Evolutionary conservation across 2,888 invertebrate genomes (phyloP), one percentile per base, ranked within the genome.

Genomic region (Dorcus hopei): DNA sequence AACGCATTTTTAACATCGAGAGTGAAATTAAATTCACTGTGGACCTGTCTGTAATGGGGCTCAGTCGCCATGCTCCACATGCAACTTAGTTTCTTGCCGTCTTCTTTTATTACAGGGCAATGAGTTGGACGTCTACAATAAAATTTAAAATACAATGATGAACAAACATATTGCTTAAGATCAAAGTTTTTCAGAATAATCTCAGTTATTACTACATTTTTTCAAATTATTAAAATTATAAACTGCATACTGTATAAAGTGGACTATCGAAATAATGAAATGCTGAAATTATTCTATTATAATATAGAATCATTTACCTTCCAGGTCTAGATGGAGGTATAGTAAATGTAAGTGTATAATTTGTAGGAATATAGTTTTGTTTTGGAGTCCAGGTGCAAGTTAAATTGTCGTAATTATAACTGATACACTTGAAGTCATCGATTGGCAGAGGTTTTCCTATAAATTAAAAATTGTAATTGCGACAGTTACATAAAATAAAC

Each of bases 301-400:
- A 16, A 9, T 14, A 49, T 7, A 9, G 14, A 9, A 41, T 41
- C 14, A 8, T 6, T 49, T 45, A 57, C 56, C 40, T 57, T 57
- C 56, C 56, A 23, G 56, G 9, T 45, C 56, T 51, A 11, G 33
- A 38, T 11, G 33, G 41, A 14, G 56, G 56, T 40, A 57, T 51
- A 39, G 56, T 57, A 19, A 80, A 85, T 6, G 72, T 73, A 49
- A 87, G 69, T 38, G 76, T 76, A 68, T 87, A 88, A 6, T 73
- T 75, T 0, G 89, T 88, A 16, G 72, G 71, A 9, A 88, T 77
- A 62, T 80, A 83, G 74, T 86, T 79, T 26, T 80, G 69, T 1
- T 86, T 85, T 48, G 82, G 80, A 0, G 82, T 84, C 88, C 93
- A 94, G 1, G 85, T 82, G 72, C 94, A 95, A 9, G 84, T 87